A percentile compares a stretch with the other conserved stretches of the same genome.
Evolutionary conservation across 2,113 vertebrate species (phyloP).

Genomic region (Hucho hucho): DNA sequence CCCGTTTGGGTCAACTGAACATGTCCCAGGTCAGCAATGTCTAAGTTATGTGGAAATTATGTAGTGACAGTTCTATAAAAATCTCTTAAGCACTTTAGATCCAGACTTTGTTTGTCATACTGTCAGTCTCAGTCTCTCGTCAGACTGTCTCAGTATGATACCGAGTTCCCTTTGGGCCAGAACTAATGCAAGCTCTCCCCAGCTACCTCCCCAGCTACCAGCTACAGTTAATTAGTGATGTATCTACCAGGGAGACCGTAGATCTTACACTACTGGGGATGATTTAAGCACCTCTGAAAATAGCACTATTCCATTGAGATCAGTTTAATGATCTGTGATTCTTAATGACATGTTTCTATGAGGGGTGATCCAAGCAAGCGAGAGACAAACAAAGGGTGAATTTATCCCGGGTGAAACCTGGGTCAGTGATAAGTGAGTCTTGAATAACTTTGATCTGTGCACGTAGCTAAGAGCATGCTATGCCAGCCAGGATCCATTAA

Average conservation of each 20-base stretch:
- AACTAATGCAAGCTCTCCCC: conserved; percentile 7
- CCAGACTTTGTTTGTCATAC: not conserved
- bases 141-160: not conserved
- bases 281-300: conserved; percentile 3
- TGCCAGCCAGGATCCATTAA: no score
- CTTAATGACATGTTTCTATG: not conserved
- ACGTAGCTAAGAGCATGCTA: not conserved
- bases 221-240: not conserved
- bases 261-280: conserved; percentile 4
- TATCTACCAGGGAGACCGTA: conserved; percentile 4
- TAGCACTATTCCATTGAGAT: conserved; percentile 6
- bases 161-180: conserved; percentile 8
- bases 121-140: not conserved
- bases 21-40: no score
- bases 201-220: not conserved
- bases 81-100: not conserved
- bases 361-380: not conserved
- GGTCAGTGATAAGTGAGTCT: not conserved
- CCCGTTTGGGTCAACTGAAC: no score
- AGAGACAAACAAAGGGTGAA: not conserved
- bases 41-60: no score
- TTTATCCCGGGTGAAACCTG: not conserved
- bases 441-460: not conserved
- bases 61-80: no score
- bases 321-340: conserved; percentile 25